Conservation (phyloP, 2,113 vertebrate species). For the Cyphomyrus plagiostoma region DNA sequence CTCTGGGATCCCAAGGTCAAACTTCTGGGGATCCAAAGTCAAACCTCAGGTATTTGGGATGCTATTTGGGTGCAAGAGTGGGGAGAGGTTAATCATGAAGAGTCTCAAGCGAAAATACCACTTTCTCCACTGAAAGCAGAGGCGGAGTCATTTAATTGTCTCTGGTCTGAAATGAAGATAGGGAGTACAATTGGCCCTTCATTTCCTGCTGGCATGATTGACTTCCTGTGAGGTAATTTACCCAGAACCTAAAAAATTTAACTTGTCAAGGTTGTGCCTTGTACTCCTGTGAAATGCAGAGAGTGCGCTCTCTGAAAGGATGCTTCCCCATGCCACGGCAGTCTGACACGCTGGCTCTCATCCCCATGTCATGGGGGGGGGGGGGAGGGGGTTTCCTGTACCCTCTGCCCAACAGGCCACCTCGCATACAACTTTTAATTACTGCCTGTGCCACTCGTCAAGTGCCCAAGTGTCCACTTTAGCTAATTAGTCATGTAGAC, state of each 20-base stretch:
- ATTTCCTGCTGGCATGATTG: background rate
- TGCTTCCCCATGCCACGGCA: background rate
- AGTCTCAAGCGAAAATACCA: background rate
- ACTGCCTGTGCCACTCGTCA: background rate
- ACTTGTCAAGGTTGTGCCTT: background rate
- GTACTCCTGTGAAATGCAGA: slow-evolving; percentile 8
- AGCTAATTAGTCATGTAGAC: background rate
- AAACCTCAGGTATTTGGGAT: background rate
- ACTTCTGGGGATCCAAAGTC: background rate
- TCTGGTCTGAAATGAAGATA: background rate
- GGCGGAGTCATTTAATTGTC: background rate
- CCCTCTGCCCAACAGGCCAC: background rate
- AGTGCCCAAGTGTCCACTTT: background rate
- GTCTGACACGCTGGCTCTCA: background rate
- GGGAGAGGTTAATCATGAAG: background rate
- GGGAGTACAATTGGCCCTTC: background rate
- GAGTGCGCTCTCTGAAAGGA: background rate
- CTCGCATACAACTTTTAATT: background rate
- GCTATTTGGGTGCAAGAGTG: background rate
- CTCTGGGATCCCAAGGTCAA: background rate
- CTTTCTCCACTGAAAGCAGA: background rate
- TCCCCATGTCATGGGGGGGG: background rate
- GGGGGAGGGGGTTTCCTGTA: background rate
- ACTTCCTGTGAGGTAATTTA: background rate
- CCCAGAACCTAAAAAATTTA: background rate